Percentiles rank a stretch among this genome's conserved stretches.
phyloP scores from a whole-genome alignment of 1,140 invertebrate species.

The Drosophila equinoxialis region DNA sequence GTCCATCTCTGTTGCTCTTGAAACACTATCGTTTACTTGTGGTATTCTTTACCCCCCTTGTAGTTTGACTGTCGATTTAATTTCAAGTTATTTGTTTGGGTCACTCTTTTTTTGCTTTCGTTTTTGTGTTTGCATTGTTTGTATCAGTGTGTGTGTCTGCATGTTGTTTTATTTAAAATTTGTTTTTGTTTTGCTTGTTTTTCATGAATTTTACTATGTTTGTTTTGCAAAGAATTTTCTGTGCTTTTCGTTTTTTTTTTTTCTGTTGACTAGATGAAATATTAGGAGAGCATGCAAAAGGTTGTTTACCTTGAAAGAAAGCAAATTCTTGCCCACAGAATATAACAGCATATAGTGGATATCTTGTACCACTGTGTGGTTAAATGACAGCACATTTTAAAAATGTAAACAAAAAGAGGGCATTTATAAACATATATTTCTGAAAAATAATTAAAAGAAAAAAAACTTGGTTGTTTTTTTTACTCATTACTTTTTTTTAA shows the following conservation, averaged over 20 bases:
- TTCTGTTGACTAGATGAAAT: not conserved
- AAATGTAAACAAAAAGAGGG: too few species aligned
- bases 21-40: slow-evolving; percentile 44
- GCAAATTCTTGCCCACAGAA: not conserved
- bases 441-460: too few species aligned
- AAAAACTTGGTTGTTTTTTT: too few species aligned
- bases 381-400: not conserved
- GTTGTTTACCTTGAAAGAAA: slow-evolving; percentile 4
- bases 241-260: not conserved
- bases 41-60: slow-evolving; percentile 16
- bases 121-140: slow-evolving; percentile 35
- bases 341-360: not conserved
- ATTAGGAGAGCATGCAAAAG: not conserved
- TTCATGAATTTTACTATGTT: slow-evolving; percentile 58
- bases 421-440: not conserved
- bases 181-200: slow-evolving; percentile 35
- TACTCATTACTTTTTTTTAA: too few species aligned
- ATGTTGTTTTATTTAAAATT: slow-evolving; percentile 49
- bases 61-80: slow-evolving; percentile 42
- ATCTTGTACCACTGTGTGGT: not conserved
- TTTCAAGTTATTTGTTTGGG: slow-evolving; percentile 68
- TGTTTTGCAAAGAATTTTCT: slow-evolving; percentile 37
- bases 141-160: slow-evolving; percentile 2
- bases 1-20: not conserved
- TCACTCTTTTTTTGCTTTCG: slow-evolving; percentile 34